These are phyloP conservation scores for Brenthis hecate DNA, from an alignment of 2,888 invertebrate species.

Conservation along the genomic window DNA sequence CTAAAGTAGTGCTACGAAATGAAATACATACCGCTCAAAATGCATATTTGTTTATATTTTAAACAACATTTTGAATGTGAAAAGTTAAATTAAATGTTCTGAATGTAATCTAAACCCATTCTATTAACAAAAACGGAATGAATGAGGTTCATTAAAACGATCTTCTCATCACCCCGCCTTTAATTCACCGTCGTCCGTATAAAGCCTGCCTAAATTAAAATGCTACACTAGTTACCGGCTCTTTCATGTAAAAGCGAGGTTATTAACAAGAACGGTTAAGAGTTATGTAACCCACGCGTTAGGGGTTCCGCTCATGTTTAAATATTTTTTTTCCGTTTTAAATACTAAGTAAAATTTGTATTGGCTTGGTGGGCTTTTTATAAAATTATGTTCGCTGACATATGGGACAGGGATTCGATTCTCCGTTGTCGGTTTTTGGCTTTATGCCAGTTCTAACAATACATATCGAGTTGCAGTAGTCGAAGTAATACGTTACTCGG, in stretches of 20 bases:
- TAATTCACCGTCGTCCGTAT: conserved; percentile 36
- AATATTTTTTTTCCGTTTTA: not conserved
- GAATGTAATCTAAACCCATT: conserved; percentile 20
- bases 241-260: conserved; percentile 36
- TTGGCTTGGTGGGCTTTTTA: no score
- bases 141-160: conserved; percentile 35
- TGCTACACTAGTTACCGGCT: conserved; percentile 37
- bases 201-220: conserved; percentile 43
- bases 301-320: conserved; percentile 3
- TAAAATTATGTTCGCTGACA: no score
- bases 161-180: conserved; percentile 35
- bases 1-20: not conserved
- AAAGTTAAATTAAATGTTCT: conserved; percentile 17
- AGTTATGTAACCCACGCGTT: not conserved
- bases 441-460: no score
- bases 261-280: conserved; percentile 33
- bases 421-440: no score
- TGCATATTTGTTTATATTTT: not conserved
- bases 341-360: no score
- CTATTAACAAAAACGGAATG: conserved; percentile 34
- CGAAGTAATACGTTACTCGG: no score
- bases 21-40: not conserved
- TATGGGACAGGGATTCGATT: no score
- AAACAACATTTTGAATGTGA: not conserved
- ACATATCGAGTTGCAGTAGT: no score